Evolutionary conservation across 1,140 invertebrate genomes (phyloP).

Genomic region (Drosophila athabasca): DNA sequence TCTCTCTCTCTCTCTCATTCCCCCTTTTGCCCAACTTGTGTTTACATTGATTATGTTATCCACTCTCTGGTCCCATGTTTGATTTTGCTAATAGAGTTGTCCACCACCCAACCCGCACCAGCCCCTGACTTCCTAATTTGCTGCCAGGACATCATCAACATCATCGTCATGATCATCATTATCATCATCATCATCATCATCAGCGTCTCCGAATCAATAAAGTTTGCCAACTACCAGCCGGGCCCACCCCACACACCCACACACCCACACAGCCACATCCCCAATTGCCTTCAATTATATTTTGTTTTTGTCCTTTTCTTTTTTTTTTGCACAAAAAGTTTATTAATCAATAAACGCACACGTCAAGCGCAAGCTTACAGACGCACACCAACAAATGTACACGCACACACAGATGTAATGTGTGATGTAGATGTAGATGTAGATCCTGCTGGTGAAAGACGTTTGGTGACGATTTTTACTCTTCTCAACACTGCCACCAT

Average conservation of each 20-base stretch:
- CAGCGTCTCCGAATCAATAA: conserved; percentile 66
- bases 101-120: not conserved
- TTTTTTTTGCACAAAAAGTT: conserved; percentile 57
- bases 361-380: conserved; percentile 53
- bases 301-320: conserved; percentile 45
- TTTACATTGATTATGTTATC: conserved; percentile 82
- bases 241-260: conserved; percentile 13
- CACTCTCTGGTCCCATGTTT: conserved; percentile 47
- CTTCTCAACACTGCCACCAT: not conserved
- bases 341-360: conserved; percentile 78
- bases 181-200: conserved; percentile 23
- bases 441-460: conserved; percentile 43
- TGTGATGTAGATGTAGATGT: not conserved
- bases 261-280: conserved; percentile 12
- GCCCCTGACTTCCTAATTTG: conserved; percentile 46
- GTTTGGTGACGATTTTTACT: conserved; percentile 25
- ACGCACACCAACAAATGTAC: conserved; percentile 22
- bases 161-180: conserved; percentile 26
- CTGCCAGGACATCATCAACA: conserved; percentile 60
- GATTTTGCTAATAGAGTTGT: conserved; percentile 77
- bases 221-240: conserved; percentile 23
- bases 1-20: conserved; percentile 30
- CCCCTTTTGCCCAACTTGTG: conserved; percentile 27
- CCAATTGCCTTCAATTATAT: conserved; percentile 38
- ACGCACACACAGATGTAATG: conserved; percentile 7